Conservation (phyloP, 2,888 invertebrate genomes). For the Pyrochroa serraticornis region DNA sequence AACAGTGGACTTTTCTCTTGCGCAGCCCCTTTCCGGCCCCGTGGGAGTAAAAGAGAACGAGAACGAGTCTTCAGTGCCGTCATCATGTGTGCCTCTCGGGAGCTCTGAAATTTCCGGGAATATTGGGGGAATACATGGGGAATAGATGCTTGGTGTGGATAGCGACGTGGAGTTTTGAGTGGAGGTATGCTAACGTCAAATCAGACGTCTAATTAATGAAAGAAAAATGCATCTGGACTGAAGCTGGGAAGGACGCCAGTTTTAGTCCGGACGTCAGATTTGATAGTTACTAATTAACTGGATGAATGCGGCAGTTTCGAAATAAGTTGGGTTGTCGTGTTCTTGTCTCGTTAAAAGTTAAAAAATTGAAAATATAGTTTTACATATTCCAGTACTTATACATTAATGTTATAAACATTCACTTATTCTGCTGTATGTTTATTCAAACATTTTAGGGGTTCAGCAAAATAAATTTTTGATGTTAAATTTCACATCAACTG, state of each 20-base stretch:
- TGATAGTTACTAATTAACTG: too few species aligned
- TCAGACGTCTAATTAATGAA: slow-evolving; percentile 43
- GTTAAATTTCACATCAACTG: too few species aligned
- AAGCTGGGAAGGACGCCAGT: slow-evolving; percentile 28
- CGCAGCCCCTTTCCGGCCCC: slow-evolving; percentile 42
- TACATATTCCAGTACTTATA: too few species aligned
- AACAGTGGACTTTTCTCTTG: slow-evolving; percentile 46
- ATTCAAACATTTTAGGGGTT: too few species aligned
- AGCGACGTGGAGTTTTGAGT: neutral
- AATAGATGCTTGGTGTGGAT: slow-evolving; percentile 9
- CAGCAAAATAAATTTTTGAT: too few species aligned
- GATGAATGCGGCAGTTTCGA: too few species aligned
- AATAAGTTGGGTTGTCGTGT: too few species aligned
- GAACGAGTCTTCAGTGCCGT: slow-evolving; percentile 43
- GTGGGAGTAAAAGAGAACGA: slow-evolving; percentile 49
- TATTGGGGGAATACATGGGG: slow-evolving; percentile 14
- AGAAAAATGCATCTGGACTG: slow-evolving; percentile 43
- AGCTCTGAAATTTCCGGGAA: slow-evolving; percentile 33
- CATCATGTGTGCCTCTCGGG: slow-evolving; percentile 49
- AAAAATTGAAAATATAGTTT: too few species aligned
- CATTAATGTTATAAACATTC: too few species aligned
- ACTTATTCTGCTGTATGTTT: too few species aligned
- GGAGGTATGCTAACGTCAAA: neutral
- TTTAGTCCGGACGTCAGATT: too few species aligned
- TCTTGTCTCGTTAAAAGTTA: too few species aligned